These are phyloP conservation scores for Siniperca scherzeri DNA, from an alignment of 2,797 vertebrate species.

Conservation along the genomic window DNA sequence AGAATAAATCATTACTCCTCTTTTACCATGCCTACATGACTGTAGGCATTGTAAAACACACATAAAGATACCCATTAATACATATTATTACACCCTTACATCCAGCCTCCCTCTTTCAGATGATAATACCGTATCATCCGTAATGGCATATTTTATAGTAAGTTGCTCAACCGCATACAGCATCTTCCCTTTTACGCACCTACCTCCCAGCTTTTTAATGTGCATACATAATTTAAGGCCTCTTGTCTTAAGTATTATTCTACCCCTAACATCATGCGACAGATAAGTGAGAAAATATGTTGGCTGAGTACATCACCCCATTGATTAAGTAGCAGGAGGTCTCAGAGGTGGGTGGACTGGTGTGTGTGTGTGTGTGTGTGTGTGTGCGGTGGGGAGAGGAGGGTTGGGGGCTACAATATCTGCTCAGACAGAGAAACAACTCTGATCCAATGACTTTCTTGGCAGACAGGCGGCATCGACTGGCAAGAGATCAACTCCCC, in stretches of 20 bases:
- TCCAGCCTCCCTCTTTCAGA: constrained; percentile 50
- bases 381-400: neutral
- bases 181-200: constrained; percentile 36
- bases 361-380: constrained; percentile 27
- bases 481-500: constrained; percentile 74
- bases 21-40: constrained; percentile 54
- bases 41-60: constrained; percentile 65
- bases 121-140: constrained; percentile 41
- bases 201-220: constrained; percentile 65
- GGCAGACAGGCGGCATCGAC: constrained; percentile 76
- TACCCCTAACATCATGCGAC: constrained; percentile 32
- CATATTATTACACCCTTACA: constrained; percentile 62
- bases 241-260: constrained; percentile 64
- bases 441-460: constrained; percentile 77
- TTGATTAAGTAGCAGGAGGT: constrained; percentile 69
- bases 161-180: constrained; percentile 33
- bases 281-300: constrained; percentile 54
- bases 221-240: constrained; percentile 60
- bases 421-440: constrained; percentile 58
- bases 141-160: constrained; percentile 62
- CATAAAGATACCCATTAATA: constrained; percentile 60
- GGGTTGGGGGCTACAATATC: constrained; percentile 28
- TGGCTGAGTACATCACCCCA: constrained; percentile 43
- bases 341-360: constrained; percentile 26
- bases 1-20: constrained; percentile 63